A percentile compares a stretch with the other conserved stretches of the same genome.
These are phyloP conservation scores for Zootoca vivipara DNA, from an alignment of 2,113 vertebrate genomes.

Conservation along the genomic window DNA sequence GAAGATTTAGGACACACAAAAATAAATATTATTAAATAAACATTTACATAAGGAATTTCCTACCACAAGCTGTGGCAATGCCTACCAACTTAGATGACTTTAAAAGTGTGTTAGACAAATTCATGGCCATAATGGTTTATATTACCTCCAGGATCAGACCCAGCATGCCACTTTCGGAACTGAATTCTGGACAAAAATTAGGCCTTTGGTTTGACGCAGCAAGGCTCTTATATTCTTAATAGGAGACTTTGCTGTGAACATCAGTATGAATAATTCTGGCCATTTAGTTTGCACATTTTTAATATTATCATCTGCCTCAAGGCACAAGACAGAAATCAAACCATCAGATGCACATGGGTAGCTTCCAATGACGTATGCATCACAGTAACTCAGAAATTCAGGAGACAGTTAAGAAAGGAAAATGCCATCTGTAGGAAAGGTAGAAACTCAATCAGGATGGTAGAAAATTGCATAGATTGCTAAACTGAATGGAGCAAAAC, in stretches of 20 bases:
- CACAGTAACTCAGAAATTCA: constrained; percentile 12
- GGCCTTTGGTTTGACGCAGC: too few species aligned
- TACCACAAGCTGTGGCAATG: too few species aligned
- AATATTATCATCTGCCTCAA: constrained; percentile 22
- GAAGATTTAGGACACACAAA: too few species aligned
- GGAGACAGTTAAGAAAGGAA: neutral
- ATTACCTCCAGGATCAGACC: too few species aligned
- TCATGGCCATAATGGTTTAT: too few species aligned
- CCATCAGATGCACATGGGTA: neutral
- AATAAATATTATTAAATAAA: too few species aligned
- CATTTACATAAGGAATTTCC: too few species aligned
- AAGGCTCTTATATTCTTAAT: neutral
- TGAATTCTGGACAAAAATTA: too few species aligned
- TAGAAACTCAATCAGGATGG: neutral
- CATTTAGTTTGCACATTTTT: constrained; percentile 10
- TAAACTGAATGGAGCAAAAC: neutral
- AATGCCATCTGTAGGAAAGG: constrained; percentile 25
- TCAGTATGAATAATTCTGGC: constrained; percentile 10
- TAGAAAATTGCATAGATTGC: constrained; percentile 11
- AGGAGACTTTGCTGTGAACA: neutral
- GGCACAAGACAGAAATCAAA: neutral
- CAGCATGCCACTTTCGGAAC: too few species aligned
- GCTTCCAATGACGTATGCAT: neutral
- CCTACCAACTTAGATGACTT: too few species aligned
- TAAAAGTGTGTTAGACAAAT: too few species aligned